phyloP scores from a whole-genome alignment of 64 coral and sea anemone species.

The Porites lutea region DNA sequence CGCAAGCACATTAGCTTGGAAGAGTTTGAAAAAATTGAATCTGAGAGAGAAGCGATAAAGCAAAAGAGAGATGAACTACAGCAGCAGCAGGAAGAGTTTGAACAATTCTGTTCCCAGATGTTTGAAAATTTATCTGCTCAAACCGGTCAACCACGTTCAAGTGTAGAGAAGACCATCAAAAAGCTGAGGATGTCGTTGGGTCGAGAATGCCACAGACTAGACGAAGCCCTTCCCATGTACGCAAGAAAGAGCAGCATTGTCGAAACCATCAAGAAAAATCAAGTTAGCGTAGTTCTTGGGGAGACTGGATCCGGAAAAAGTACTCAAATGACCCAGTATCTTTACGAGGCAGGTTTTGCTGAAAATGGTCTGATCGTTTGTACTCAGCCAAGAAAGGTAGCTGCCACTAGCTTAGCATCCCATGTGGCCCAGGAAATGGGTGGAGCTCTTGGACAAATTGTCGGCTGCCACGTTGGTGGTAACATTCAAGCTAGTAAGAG shows the following conservation, averaged over 20 bases:
- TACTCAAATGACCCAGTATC: slow-evolving; percentile 84
- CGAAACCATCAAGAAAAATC: slow-evolving; percentile 63
- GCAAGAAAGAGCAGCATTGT: slow-evolving; percentile 71
- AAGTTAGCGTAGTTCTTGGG: slow-evolving; percentile 81
- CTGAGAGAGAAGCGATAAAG: slow-evolving; percentile 61
- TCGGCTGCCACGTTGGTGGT: slow-evolving; percentile 66
- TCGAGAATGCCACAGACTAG: slow-evolving; percentile 71
- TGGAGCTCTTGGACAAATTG: slow-evolving; percentile 52
- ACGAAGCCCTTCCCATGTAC: slow-evolving; percentile 80
- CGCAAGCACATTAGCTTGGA: slow-evolving; percentile 38
- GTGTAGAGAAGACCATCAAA: slow-evolving; percentile 19
- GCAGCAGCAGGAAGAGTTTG: slow-evolving; percentile 59
- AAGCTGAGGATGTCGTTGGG: slow-evolving; percentile 52
- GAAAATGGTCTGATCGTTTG: slow-evolving; percentile 69
- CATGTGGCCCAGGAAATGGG: slow-evolving; percentile 81
- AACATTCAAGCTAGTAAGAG: slow-evolving; percentile 40
- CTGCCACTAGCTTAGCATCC: slow-evolving; percentile 73
- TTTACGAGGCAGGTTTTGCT: slow-evolving; percentile 80
- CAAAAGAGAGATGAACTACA: slow-evolving; percentile 67
- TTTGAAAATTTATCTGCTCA: not conserved
- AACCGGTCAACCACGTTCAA: not conserved
- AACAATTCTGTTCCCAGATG: not conserved
- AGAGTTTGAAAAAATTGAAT: slow-evolving; percentile 40
- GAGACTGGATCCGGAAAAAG: slow-evolving; percentile 95
- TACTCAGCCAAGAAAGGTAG: slow-evolving; percentile 91